Conservation (phyloP, 1,140 invertebrate species). For the Sipha flava region DNA sequence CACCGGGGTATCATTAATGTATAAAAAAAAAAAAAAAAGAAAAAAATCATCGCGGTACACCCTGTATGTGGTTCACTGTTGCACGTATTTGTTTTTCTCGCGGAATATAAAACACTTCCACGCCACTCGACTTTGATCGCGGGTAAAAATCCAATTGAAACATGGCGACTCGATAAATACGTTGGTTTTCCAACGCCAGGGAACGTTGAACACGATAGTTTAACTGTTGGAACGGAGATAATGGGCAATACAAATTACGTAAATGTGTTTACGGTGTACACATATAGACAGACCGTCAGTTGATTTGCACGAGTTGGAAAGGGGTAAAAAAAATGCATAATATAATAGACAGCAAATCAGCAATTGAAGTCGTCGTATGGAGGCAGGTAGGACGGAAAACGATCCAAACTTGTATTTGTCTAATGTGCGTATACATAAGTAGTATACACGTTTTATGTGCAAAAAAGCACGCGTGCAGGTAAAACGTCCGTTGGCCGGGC, state of each 20-base stretch:
- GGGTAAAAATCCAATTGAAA: neutral
- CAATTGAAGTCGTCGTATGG: neutral
- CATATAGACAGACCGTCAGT: too few species aligned
- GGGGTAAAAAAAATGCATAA: neutral
- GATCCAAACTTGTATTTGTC: neutral
- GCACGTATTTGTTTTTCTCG: too few species aligned
- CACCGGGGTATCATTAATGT: too few species aligned
- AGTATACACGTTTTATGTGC: too few species aligned
- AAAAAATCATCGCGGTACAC: too few species aligned
- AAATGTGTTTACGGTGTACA: neutral
- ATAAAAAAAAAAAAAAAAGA: too few species aligned
- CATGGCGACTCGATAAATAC: neutral
- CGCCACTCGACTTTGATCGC: too few species aligned
- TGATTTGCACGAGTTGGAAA: neutral
- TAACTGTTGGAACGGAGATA: neutral
- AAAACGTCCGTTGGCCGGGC: too few species aligned
- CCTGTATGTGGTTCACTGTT: too few species aligned
- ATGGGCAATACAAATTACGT: neutral
- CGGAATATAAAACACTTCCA: too few species aligned
- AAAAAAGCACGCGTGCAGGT: too few species aligned
- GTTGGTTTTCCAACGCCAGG: neutral
- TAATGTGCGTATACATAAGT: too few species aligned
- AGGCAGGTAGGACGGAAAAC: neutral
- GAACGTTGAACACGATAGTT: neutral
- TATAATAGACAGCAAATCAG: neutral